phyloP scores from a whole-genome alignment of 2,888 invertebrate genomes.

The Argynnis bischoffii region DNA sequence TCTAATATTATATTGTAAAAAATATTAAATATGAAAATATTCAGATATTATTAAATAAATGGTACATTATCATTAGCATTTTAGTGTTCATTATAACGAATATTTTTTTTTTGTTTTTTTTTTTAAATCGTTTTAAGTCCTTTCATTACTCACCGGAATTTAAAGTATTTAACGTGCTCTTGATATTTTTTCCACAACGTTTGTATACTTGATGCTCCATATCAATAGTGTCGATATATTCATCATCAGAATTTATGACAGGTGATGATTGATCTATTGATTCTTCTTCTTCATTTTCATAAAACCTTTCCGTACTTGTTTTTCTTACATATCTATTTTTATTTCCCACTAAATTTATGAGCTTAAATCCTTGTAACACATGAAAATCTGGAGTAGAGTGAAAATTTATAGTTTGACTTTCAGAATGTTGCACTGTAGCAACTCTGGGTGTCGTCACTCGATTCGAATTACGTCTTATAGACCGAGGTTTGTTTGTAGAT shows the following conservation, averaged over 20 bases:
- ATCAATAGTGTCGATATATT: conserved; percentile 48
- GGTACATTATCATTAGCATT: not conserved
- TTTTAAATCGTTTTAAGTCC: no score
- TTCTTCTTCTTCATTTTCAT: conserved; percentile 49
- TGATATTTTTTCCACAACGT: conserved; percentile 57
- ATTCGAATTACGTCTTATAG: conserved; percentile 47
- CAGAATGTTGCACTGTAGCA: conserved; percentile 45
- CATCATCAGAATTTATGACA: conserved; percentile 41
- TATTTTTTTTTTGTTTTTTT: not conserved
- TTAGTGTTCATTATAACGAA: no score
- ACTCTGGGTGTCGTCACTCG: conserved; percentile 50
- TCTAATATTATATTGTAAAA: not conserved
- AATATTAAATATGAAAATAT: not conserved
- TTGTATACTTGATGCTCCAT: conserved; percentile 52
- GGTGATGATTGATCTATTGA: conserved; percentile 42
- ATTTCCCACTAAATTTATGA: conserved; percentile 60
- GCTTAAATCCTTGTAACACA: conserved; percentile 69
- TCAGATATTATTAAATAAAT: not conserved
- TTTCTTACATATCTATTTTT: conserved; percentile 54
- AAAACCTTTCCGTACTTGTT: conserved; percentile 49
- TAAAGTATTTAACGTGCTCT: conserved; percentile 3
- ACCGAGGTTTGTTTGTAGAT: conserved; percentile 33
- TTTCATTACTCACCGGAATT: conserved; percentile 18
- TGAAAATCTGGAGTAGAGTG: conserved; percentile 71
- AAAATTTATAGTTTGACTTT: conserved; percentile 62